phyloP scores from a whole-genome alignment of 2,888 invertebrate species.

The Meiosimyza decipiens region DNA sequence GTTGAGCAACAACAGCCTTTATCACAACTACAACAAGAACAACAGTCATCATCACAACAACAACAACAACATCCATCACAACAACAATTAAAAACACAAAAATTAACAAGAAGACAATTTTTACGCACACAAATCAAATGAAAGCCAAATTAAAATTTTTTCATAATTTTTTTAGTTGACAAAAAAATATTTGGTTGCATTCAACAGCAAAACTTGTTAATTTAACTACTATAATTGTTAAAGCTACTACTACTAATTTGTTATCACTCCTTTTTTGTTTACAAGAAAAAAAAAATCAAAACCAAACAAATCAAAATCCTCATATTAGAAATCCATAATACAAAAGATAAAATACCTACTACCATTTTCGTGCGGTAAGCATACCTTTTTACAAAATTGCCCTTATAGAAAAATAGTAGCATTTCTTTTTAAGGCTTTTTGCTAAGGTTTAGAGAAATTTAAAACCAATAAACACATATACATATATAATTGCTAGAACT shows the following conservation, averaged over 20 bases:
- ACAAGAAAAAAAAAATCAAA: neutral
- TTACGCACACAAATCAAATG: slow-evolving; percentile 58
- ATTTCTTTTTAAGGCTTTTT: slow-evolving; percentile 6
- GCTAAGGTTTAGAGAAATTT: neutral
- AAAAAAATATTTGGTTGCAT: slow-evolving; percentile 14
- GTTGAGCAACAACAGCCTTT: slow-evolving; percentile 46
- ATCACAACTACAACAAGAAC: slow-evolving; percentile 45
- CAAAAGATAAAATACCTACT: slow-evolving; percentile 7
- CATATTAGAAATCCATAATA: slow-evolving; percentile 5
- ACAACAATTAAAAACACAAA: slow-evolving; percentile 60
- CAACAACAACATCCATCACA: slow-evolving; percentile 32
- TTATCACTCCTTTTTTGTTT: neutral
- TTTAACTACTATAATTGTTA: slow-evolving; percentile 22
- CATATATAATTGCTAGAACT: neutral
- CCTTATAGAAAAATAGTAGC: slow-evolving; percentile 12
- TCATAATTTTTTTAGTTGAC: neutral
- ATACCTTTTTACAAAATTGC: slow-evolving; percentile 28
- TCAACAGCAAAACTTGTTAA: slow-evolving; percentile 15
- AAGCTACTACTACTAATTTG: slow-evolving; percentile 20
- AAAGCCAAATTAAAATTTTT: slow-evolving; percentile 27
- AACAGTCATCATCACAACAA: slow-evolving; percentile 30
- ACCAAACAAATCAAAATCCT: neutral
- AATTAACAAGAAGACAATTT: slow-evolving; percentile 58
- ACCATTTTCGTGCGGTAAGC: slow-evolving; percentile 40
- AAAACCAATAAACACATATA: neutral